A percentile compares a stretch with the other conserved stretches of the same genome.
Evolutionary conservation across 2,797 vertebrate species (phyloP).

Genomic region (Spheniscus humboldti): DNA sequence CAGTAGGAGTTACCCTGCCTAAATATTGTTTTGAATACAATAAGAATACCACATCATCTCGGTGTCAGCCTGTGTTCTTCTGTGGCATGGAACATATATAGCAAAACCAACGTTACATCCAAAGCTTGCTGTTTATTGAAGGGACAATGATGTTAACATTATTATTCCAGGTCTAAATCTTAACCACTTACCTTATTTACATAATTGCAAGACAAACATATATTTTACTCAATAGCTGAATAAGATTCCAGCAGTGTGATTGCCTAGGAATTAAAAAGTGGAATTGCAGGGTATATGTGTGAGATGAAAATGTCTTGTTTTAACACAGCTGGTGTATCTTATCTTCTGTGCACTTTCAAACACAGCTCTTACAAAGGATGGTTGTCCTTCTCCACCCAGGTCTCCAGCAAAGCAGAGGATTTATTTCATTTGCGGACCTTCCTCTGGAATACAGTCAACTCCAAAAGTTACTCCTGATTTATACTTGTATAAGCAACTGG

Average conservation of each 20-base stretch:
- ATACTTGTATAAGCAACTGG: not conserved
- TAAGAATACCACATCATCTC: not conserved
- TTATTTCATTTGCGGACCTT: not conserved
- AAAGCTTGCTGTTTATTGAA: slow-evolving; percentile 32
- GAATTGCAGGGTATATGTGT: slow-evolving; percentile 15
- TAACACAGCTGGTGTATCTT: slow-evolving; percentile 35
- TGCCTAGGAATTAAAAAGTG: slow-evolving; percentile 51
- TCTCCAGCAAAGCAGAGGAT: not conserved
- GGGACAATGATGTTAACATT: slow-evolving; percentile 24
- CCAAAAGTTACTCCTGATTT: not conserved
- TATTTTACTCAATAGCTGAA: slow-evolving; percentile 52
- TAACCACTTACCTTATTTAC: slow-evolving; percentile 61
- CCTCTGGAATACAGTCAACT: not conserved
- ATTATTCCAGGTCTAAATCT: slow-evolving; percentile 59
- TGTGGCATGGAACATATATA: not conserved
- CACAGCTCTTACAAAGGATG: not conserved
- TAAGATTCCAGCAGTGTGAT: slow-evolving; percentile 57
- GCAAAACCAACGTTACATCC: not conserved
- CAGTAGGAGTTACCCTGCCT: not conserved
- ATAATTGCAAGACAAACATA: slow-evolving; percentile 57
- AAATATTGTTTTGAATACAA: slow-evolving; percentile 20
- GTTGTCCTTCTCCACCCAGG: not conserved
- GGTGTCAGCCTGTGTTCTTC: not conserved
- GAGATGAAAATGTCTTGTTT: slow-evolving; percentile 31
- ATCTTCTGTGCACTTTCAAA: slow-evolving; percentile 16